These are phyloP conservation scores for Propithecus perrieri DNA, from an alignment of 2,797 vertebrate species.

Conservation along the genomic window DNA sequence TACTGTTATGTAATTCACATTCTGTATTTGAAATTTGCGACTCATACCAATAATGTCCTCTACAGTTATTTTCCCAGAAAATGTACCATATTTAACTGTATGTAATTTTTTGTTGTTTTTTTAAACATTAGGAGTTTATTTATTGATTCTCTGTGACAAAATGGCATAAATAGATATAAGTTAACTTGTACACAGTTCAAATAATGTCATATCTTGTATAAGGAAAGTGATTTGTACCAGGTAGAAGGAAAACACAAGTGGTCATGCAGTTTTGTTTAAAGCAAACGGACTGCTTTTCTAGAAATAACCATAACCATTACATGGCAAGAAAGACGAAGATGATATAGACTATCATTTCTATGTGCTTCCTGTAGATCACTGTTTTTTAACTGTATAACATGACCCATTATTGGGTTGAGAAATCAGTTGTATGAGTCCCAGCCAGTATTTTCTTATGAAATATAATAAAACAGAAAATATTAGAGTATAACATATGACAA, in stretches of 20 bases:
- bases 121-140: background rate
- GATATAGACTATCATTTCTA: background rate
- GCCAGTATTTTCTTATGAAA: background rate
- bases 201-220: background rate
- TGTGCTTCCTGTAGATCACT: background rate
- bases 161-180: background rate
- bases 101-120: background rate
- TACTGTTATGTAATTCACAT: background rate
- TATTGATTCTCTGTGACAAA: background rate
- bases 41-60: background rate
- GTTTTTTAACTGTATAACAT: background rate
- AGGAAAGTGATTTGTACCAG: background rate
- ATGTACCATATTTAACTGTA: background rate
- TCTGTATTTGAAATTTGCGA: background rate
- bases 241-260: background rate
- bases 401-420: background rate
- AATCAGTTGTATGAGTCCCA: background rate
- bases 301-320: background rate
- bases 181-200: background rate
- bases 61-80: background rate
- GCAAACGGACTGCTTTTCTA: background rate
- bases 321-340: background rate
- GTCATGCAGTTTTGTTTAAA: background rate
- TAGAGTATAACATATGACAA: background rate
- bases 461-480: background rate